Percentiles rank a stretch among this genome's conserved stretches.
Conservation (phyloP, 2,113 vertebrate genomes). For the Colaptes auratus region DNA sequence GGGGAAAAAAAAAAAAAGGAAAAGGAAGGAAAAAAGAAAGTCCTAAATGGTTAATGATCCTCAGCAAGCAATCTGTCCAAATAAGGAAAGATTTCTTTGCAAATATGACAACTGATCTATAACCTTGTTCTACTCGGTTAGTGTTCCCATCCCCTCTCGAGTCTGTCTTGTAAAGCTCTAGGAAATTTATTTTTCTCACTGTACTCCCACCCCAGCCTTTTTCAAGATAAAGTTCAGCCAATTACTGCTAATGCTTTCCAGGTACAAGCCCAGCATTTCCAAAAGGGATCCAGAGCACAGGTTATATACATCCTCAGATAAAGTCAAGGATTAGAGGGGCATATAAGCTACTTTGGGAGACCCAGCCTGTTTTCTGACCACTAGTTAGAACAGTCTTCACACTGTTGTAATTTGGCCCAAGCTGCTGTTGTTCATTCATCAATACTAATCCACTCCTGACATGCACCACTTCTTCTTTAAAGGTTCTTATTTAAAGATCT, state of each 20-base stretch:
- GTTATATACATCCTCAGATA: background rate
- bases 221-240: background rate
- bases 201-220: background rate
- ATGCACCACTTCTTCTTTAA: background rate
- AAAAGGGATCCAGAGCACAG: background rate
- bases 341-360: background rate
- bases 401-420: background rate
- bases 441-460: background rate
- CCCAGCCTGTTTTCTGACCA: background rate
- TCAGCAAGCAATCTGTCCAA: conserved; percentile 65
- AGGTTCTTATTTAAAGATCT: background rate
- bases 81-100: conserved; percentile 48
- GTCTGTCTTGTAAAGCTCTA: background rate
- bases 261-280: background rate
- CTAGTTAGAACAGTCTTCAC: background rate
- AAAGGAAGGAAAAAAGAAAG: background rate
- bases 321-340: background rate
- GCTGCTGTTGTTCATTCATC: background rate
- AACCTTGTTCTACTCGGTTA: conserved; percentile 57
- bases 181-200: background rate
- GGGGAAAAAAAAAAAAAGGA: background rate
- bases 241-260: background rate
- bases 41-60: conserved; percentile 75
- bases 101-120: conserved; percentile 66
- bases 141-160: background rate